Evolutionary conservation across 1,140 invertebrate genomes (phyloP).

Genomic region (Polypedilum pembai): DNA sequence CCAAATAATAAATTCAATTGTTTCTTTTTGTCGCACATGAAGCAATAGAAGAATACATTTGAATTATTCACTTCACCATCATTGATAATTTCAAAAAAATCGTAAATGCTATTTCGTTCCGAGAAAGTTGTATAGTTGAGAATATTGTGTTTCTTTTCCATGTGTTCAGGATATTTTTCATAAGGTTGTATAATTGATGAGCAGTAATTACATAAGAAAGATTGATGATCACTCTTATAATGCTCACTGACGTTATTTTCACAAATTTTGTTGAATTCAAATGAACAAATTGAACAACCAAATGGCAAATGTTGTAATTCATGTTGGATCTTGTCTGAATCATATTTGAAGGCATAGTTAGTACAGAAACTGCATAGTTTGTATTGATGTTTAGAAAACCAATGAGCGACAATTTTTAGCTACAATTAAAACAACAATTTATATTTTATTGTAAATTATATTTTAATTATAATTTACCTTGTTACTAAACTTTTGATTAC

Average conservation of each 20-base stretch:
- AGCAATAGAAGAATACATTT: background rate
- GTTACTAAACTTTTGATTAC: conserved; percentile 21
- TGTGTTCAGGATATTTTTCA: conserved; percentile 8
- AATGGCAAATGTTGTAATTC: background rate
- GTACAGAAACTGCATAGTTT: background rate
- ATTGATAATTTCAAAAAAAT: background rate
- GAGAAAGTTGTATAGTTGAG: background rate
- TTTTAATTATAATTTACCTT: background rate
- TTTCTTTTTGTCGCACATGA: background rate
- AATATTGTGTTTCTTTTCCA: background rate
- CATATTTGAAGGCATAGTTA: background rate
- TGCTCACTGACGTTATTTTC: background rate
- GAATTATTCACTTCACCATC: background rate
- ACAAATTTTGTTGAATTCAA: background rate
- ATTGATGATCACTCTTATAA: background rate
- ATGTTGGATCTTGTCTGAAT: background rate
- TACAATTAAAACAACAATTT: background rate
- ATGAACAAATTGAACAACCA: background rate
- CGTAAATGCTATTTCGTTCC: background rate
- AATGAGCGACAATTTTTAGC: background rate
- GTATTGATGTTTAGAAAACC: background rate
- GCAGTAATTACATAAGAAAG: background rate
- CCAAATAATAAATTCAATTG: background rate
- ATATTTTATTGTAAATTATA: no score
- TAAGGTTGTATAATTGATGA: background rate